A percentile compares a stretch with the other conserved stretches of the same genome.
phyloP scores from a whole-genome alignment of 2,888 invertebrate species.

The Cephus pygmeus region DNA sequence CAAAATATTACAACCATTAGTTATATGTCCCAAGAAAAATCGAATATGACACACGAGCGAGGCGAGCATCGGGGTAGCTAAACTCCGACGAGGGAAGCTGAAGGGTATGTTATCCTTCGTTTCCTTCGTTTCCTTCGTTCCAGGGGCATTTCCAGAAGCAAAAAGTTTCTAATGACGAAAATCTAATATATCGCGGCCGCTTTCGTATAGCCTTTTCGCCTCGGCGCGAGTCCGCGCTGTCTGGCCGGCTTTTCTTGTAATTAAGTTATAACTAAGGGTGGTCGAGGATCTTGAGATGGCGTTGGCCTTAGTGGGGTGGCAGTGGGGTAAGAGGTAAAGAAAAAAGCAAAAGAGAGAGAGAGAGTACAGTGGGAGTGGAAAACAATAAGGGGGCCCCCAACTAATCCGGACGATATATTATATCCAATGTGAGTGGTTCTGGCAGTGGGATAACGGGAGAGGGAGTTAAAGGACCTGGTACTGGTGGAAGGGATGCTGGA shows the following conservation, averaged over 20 bases:
- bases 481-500: slow-evolving; percentile 25
- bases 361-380: slow-evolving; percentile 52
- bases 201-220: slow-evolving; percentile 10
- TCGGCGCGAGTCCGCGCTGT: slow-evolving; percentile 30
- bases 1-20: too few relatives aligned
- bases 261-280: slow-evolving; percentile 62
- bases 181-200: slow-evolving; percentile 40
- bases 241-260: slow-evolving; percentile 61
- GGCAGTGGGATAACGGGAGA: slow-evolving; percentile 38
- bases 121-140: too few relatives aligned
- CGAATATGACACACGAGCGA: too few relatives aligned
- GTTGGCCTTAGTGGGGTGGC: slow-evolving; percentile 28
- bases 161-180: slow-evolving; percentile 61
- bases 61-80: too few relatives aligned
- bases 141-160: slow-evolving; percentile 31
- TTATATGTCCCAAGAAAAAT: too few relatives aligned
- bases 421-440: slow-evolving; percentile 61
- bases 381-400: slow-evolving; percentile 61
- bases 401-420: slow-evolving; percentile 64
- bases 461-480: slow-evolving; percentile 11
- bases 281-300: slow-evolving; percentile 16
- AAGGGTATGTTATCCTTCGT: too few relatives aligned
- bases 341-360: slow-evolving; percentile 5
- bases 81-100: too few relatives aligned
- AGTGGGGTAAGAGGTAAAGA: slow-evolving; percentile 17